Conservation (phyloP, 2,888 invertebrate species). For the Julus scandinavius region DNA sequence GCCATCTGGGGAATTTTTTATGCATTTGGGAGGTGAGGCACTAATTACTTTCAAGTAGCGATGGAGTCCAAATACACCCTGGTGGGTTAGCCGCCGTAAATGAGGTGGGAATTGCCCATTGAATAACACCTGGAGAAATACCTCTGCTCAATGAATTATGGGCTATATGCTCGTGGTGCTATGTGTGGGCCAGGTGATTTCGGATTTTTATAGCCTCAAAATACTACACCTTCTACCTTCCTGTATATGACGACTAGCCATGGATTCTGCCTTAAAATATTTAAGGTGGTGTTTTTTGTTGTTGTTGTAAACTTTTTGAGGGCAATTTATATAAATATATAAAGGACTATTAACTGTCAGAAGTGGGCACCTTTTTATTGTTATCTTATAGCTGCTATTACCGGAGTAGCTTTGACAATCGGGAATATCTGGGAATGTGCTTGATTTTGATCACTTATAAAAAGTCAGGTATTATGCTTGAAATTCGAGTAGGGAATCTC, state of each 20-base stretch:
- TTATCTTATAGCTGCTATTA: too few relatives aligned
- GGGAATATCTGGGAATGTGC: too few relatives aligned
- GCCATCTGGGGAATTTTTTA: slow-evolving; percentile 34
- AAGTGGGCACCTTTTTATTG: too few relatives aligned
- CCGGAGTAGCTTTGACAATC: too few relatives aligned
- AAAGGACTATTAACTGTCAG: too few relatives aligned
- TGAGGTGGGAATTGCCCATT: slow-evolving; percentile 39
- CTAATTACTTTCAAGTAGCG: slow-evolving; percentile 39
- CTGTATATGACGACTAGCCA: background rate
- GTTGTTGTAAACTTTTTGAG: background rate
- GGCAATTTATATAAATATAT: too few relatives aligned
- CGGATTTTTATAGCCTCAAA: background rate
- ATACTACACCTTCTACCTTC: background rate
- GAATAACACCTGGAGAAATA: slow-evolving; percentile 22
- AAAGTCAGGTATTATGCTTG: too few relatives aligned
- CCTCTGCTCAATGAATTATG: slow-evolving; percentile 1
- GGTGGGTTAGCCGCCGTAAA: slow-evolving; percentile 42
- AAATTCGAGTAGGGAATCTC: too few relatives aligned
- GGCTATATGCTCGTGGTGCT: background rate
- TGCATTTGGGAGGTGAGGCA: slow-evolving; percentile 17
- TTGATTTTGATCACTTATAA: too few relatives aligned
- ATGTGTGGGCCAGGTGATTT: slow-evolving; percentile 17
- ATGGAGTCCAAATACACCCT: slow-evolving; percentile 30
- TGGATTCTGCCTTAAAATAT: too few relatives aligned
- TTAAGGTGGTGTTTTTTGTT: background rate